A percentile compares a stretch with the other conserved stretches of the same genome.
Conservation (phyloP, 2,113 vertebrate species). For the Rhea pennata region DNA sequence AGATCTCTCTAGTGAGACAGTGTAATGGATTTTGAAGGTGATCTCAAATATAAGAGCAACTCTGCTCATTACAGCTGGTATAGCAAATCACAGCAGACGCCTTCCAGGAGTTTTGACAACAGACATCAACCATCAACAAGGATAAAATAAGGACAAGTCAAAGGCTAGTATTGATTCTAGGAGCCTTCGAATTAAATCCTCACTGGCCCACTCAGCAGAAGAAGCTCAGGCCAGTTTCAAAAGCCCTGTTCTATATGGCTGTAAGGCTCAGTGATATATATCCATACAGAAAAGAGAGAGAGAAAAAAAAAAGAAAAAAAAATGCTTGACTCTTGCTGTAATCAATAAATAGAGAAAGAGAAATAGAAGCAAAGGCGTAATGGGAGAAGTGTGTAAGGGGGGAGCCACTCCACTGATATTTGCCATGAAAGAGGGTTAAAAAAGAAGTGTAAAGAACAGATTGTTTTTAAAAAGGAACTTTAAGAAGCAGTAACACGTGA, state of each 20-base stretch:
- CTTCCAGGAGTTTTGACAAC: slow-evolving; percentile 68
- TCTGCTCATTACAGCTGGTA: slow-evolving; percentile 56
- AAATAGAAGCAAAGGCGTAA: background rate
- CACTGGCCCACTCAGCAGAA: slow-evolving; percentile 31
- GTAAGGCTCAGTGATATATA: slow-evolving; percentile 9
- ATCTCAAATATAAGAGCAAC: slow-evolving; percentile 25
- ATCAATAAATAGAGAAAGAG: slow-evolving; percentile 41
- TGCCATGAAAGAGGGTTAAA: background rate
- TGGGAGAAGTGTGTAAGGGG: background rate
- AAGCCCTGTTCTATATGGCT: background rate
- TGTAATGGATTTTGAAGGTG: slow-evolving; percentile 69
- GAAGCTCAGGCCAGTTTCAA: slow-evolving; percentile 30
- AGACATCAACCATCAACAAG: slow-evolving; percentile 67
- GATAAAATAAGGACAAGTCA: slow-evolving; percentile 69
- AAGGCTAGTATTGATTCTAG: slow-evolving; percentile 65
- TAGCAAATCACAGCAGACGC: slow-evolving; percentile 57
- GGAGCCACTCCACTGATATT: background rate
- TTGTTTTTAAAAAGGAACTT: background rate
- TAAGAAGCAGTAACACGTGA: background rate
- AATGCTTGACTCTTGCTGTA: background rate
- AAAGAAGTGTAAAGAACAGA: background rate
- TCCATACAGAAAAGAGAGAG: background rate
- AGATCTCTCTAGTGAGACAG: slow-evolving; percentile 4
- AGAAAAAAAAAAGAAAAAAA: rapidly evolving
- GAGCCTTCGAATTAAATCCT: slow-evolving; percentile 56